Conservation (phyloP, 2,113 vertebrate species). For the Python bivittatus region DNA sequence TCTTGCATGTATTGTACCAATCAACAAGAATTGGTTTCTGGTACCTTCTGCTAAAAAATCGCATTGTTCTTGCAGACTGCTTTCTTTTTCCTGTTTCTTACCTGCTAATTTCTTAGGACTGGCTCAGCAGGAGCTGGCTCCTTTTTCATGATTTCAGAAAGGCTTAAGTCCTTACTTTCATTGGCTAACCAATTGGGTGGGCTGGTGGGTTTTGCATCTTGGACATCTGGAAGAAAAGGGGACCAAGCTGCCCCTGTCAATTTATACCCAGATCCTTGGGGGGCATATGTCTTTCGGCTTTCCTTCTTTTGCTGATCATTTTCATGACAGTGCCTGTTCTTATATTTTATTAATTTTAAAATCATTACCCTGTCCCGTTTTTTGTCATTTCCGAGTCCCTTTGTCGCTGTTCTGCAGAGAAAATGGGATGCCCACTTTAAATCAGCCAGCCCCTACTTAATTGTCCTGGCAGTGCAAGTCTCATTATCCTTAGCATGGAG, state of each 20-base stretch:
- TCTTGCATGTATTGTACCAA: not conserved
- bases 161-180: not conserved
- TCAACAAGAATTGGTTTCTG: not conserved
- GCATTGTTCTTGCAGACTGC: conserved; percentile 10
- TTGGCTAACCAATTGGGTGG: not conserved
- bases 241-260: no score
- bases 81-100: not conserved
- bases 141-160: not conserved
- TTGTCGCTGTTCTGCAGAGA: not conserved
- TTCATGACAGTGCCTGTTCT: not conserved
- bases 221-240: not conserved
- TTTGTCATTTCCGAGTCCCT: not conserved
- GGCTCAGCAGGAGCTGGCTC: not conserved
- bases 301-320: not conserved
- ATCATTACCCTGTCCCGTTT: not conserved
- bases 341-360: not conserved
- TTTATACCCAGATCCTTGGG: not conserved
- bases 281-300: not conserved
- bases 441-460: not conserved
- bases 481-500: not conserved
- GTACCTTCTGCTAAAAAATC: not conserved
- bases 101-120: not conserved
- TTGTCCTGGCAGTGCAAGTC: not conserved
- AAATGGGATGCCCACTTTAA: not conserved
- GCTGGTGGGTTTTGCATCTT: not conserved